Percentiles rank a stretch among this genome's conserved stretches.
Conservation (phyloP, 2,888 invertebrate genomes). For the Campopleginae sp. region DNA sequence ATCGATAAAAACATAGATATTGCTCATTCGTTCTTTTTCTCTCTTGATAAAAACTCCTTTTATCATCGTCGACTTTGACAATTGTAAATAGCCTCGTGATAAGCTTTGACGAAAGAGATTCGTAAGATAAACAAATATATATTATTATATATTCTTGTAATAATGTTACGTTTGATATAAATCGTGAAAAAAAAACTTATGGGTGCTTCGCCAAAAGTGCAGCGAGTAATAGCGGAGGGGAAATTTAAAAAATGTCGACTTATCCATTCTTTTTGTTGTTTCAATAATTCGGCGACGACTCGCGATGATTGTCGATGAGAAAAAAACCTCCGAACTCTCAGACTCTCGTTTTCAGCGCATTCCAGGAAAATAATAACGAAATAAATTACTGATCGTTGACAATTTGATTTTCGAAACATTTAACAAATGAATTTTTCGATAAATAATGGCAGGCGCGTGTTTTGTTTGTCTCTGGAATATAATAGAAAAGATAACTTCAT, state of each 20-base stretch:
- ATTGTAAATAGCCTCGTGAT: slow-evolving; percentile 63
- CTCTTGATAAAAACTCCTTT: slow-evolving; percentile 6
- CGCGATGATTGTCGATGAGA: slow-evolving; percentile 25
- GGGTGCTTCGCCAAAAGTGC: slow-evolving; percentile 62
- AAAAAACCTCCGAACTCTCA: slow-evolving; percentile 25
- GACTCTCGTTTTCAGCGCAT: slow-evolving; percentile 58
- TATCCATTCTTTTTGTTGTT: slow-evolving; percentile 24
- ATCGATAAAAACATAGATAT: not conserved
- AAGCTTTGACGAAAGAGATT: slow-evolving; percentile 47
- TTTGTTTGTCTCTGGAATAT: not conserved
- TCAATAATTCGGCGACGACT: slow-evolving; percentile 33
- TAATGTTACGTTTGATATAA: slow-evolving; percentile 64
- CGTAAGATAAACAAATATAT: slow-evolving; percentile 38
- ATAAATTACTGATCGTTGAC: slow-evolving; percentile 42
- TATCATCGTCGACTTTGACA: slow-evolving; percentile 39
- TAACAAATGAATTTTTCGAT: slow-evolving; percentile 63
- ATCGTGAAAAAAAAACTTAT: slow-evolving; percentile 60
- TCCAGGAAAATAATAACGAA: slow-evolving; percentile 46
- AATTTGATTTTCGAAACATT: slow-evolving; percentile 56
- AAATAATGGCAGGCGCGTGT: not conserved
- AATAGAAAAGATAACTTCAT: not conserved
- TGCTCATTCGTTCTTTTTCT: slow-evolving; percentile 32
- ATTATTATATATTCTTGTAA: slow-evolving; percentile 64
- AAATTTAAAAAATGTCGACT: not conserved
- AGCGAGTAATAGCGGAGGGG: slow-evolving; percentile 34